These are phyloP conservation scores for Didymodactylos carnosus DNA, from an alignment of 2,888 invertebrate genomes.

Conservation along the genomic window DNA sequence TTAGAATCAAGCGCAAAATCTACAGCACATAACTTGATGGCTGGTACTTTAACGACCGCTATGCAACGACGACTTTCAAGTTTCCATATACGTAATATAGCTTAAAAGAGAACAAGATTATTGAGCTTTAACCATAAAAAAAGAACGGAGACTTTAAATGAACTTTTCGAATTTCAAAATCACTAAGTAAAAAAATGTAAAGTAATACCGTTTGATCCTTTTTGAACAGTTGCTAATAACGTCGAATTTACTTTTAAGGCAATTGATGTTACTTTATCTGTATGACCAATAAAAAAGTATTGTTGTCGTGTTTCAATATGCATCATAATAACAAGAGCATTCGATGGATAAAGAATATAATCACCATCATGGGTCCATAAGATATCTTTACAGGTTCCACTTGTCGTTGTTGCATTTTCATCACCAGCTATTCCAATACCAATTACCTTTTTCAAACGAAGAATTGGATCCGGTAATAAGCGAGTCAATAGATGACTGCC, in stretches of 20 bases:
- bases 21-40: neutral
- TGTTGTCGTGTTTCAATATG: constrained; percentile 28
- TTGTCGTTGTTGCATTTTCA: constrained; percentile 17
- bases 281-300: constrained; percentile 32
- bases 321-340: constrained; percentile 32
- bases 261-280: constrained; percentile 32
- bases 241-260: constrained; percentile 23
- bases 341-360: constrained; percentile 29
- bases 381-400: neutral
- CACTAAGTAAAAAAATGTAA: neutral
- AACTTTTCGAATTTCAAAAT: too few relatives aligned
- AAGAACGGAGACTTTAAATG: too few relatives aligned
- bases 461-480: constrained; percentile 29
- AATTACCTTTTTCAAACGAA: constrained; percentile 27
- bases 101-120: too few relatives aligned
- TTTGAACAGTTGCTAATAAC: constrained; percentile 31
- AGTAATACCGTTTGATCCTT: constrained; percentile 24
- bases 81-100: constrained; percentile 29
- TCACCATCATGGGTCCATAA: constrained; percentile 26
- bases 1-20: neutral
- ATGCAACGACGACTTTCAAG: constrained; percentile 25
- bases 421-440: constrained; percentile 33
- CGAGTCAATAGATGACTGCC: constrained; percentile 1
- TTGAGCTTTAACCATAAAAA: too few relatives aligned
- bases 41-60: constrained; percentile 10